Evolutionary conservation across 2,113 vertebrate genomes (phyloP).

Genomic region (Phycodurus eques): DNA sequence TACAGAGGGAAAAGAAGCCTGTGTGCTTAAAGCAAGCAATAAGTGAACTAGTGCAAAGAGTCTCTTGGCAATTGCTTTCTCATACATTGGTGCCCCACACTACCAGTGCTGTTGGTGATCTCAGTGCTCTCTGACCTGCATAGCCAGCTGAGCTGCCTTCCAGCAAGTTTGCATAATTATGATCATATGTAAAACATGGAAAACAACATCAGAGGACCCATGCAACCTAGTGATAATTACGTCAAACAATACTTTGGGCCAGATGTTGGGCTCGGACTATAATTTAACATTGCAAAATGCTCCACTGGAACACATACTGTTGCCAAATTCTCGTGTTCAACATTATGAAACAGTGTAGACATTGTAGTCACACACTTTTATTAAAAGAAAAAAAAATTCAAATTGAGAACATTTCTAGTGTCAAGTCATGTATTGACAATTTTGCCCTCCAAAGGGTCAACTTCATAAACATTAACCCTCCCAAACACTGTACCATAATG

Average conservation of each 20-base stretch:
- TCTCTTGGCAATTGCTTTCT: constrained; percentile 12
- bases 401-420: background rate
- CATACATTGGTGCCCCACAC: constrained; percentile 9
- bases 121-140: background rate
- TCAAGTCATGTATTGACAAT: background rate
- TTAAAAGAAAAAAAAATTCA: background rate
- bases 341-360: background rate
- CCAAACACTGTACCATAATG: background rate
- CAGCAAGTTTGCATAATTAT: constrained; percentile 20
- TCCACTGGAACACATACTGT: constrained; percentile 1
- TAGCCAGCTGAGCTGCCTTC: background rate
- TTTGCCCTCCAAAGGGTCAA: background rate
- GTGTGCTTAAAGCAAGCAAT: background rate
- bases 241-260: constrained; percentile 6
- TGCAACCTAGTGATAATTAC: background rate
- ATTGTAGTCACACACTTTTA: background rate
- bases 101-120: background rate
- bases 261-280: background rate
- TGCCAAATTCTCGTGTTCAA: constrained; percentile 14
- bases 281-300: background rate
- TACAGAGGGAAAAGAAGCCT: background rate
- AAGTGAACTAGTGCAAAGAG: background rate
- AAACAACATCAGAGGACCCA: constrained; percentile 17
- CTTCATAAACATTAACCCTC: background rate
- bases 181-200: constrained; percentile 18